Conservation (phyloP, 2,113 vertebrate species). For the Mormoops blainvillei region DNA sequence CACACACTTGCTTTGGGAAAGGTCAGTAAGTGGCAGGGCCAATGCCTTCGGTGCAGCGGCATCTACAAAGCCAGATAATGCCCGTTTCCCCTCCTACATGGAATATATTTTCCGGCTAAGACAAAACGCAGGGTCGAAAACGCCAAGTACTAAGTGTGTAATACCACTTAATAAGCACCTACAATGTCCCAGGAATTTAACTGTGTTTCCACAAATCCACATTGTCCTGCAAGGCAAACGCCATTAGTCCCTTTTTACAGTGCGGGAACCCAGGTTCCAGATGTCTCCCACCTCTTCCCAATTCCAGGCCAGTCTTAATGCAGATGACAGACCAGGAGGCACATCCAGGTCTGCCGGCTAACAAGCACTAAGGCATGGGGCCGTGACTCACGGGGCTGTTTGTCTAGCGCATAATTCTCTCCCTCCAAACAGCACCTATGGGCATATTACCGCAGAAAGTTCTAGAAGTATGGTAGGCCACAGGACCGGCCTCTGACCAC, state of each 20-base stretch:
- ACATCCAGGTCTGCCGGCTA: neutral
- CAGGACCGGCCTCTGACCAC: neutral
- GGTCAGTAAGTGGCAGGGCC: neutral
- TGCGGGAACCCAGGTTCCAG: neutral
- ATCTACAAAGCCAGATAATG: neutral
- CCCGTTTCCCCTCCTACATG: neutral
- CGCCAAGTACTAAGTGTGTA: neutral
- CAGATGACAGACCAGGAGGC: neutral
- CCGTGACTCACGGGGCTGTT: neutral
- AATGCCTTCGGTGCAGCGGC: neutral
- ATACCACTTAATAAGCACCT: neutral
- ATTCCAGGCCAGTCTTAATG: neutral
- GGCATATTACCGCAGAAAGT: neutral
- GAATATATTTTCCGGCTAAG: neutral
- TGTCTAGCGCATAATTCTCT: neutral
- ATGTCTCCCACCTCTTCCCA: neutral
- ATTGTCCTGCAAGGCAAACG: neutral
- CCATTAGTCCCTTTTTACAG: neutral
- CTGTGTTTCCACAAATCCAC: neutral
- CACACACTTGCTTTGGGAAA: neutral
- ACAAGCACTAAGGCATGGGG: neutral
- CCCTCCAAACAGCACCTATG: neutral
- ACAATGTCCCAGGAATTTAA: neutral
- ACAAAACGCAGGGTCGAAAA: slow-evolving; percentile 11
- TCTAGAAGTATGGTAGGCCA: neutral